Evolutionary conservation across 2,113 vertebrate genomes (phyloP).

Genomic region (Saguinus imperator): DNA sequence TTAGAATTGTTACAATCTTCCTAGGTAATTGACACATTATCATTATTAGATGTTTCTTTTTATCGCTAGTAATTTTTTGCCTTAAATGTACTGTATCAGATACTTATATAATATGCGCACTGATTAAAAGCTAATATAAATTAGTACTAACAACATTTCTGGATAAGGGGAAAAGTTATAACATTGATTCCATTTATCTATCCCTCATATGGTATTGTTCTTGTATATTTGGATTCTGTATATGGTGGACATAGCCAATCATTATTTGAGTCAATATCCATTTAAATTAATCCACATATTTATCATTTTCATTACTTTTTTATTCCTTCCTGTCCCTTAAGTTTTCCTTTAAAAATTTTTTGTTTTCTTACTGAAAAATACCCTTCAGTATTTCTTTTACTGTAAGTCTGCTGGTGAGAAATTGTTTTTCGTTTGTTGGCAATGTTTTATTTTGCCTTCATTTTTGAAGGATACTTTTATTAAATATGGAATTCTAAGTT

Average conservation of each 20-base stretch:
- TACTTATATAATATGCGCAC: neutral
- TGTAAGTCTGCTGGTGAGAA: neutral
- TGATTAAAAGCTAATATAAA: neutral
- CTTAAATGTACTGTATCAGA: neutral
- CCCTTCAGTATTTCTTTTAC: neutral
- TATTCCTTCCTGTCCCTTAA: neutral
- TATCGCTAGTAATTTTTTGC: slow-evolving; percentile 14
- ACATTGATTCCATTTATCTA: neutral
- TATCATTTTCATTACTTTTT: neutral
- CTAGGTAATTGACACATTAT: slow-evolving; percentile 17
- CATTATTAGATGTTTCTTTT: slow-evolving; percentile 9
- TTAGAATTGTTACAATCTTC: slow-evolving; percentile 1
- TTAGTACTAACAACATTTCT: neutral
- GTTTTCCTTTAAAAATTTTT: neutral
- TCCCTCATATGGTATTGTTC: neutral
- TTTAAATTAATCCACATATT: neutral
- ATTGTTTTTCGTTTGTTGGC: neutral
- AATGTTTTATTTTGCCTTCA: neutral
- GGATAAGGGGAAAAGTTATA: neutral
- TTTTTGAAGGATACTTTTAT: neutral
- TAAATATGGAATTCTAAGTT: neutral
- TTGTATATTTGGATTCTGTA: neutral
- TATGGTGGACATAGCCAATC: neutral
- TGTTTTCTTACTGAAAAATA: neutral
- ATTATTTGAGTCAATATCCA: neutral